Evolutionary conservation across 2,888 invertebrate species (phyloP).

Genomic region (Empis stercorea): DNA sequence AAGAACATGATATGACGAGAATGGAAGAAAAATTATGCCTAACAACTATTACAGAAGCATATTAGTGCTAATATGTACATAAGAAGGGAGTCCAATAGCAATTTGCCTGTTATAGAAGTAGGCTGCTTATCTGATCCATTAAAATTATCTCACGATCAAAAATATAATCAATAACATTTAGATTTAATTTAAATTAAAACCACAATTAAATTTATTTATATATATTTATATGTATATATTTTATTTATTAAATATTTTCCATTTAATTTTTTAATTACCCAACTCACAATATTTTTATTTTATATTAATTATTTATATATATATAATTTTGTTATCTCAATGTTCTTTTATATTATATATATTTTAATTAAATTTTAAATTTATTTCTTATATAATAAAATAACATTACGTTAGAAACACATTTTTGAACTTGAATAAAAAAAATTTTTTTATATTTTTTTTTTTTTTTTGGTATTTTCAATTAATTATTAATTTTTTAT

Average conservation of each 20-base stretch:
- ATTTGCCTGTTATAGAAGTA: too few species aligned
- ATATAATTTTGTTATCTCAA: not conserved
- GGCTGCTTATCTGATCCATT: too few species aligned
- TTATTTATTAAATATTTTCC: too few species aligned
- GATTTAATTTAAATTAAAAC: too few species aligned
- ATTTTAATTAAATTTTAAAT: not conserved
- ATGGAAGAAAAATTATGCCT: too few species aligned
- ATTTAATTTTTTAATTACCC: not conserved
- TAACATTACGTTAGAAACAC: constrained; percentile 14
- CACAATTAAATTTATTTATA: not conserved
- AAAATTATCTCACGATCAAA: too few species aligned
- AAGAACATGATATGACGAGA: too few species aligned
- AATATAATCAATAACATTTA: too few species aligned
- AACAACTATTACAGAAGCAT: too few species aligned
- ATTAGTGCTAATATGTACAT: too few species aligned
- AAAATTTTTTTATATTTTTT: constrained; percentile 7
- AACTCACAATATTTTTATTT: not conserved
- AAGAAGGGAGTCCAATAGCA: too few species aligned
- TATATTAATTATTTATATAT: not conserved
- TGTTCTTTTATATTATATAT: not conserved
- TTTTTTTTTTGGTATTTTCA: not conserved
- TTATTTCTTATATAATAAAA: constrained; percentile 5
- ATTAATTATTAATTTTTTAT: not conserved
- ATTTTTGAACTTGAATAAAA: constrained; percentile 13
- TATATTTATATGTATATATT: not conserved